A percentile compares a stretch with the other conserved stretches of the same genome.
Evolutionary conservation across 2,888 invertebrate species (phyloP).

Genomic region (Dicycla oo): DNA sequence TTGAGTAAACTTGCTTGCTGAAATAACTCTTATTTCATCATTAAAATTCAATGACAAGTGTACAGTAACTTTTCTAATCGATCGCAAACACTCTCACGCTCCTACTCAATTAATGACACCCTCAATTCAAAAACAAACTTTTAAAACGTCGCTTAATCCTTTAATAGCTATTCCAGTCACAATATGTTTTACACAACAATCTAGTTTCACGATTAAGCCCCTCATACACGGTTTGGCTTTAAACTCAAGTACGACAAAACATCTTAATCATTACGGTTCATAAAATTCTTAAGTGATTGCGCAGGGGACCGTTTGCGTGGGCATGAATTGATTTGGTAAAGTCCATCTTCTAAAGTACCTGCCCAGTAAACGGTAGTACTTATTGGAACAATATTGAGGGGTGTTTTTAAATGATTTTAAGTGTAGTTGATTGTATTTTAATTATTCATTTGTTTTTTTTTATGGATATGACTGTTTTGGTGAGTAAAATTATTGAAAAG

Average conservation of each 20-base stretch:
- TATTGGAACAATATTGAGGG: conserved; percentile 69
- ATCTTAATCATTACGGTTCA: conserved; percentile 90
- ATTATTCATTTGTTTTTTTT: conserved; percentile 37
- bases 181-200: conserved; percentile 84
- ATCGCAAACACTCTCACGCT: conserved; percentile 43
- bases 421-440: conserved; percentile 48
- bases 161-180: conserved; percentile 87
- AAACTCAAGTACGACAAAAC: conserved; percentile 85
- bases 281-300: conserved; percentile 90
- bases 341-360: conserved; percentile 85
- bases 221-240: conserved; percentile 72
- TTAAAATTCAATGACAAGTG: neutral
- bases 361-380: conserved; percentile 69
- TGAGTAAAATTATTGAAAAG: conserved; percentile 3
- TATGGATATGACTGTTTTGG: neutral
- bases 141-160: conserved; percentile 78
- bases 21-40: neutral
- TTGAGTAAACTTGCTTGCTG: neutral
- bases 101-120: conserved; percentile 58
- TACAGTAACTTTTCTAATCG: neutral
- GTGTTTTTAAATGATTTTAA: conserved; percentile 58
- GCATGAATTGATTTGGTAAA: conserved; percentile 86
- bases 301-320: conserved; percentile 85
- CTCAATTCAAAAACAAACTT: conserved; percentile 58
- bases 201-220: conserved; percentile 66